Percentiles rank a stretch among this genome's conserved stretches.
Evolutionary conservation across 2,113 vertebrate species (phyloP).

Genomic region (Melanocharis versteri): DNA sequence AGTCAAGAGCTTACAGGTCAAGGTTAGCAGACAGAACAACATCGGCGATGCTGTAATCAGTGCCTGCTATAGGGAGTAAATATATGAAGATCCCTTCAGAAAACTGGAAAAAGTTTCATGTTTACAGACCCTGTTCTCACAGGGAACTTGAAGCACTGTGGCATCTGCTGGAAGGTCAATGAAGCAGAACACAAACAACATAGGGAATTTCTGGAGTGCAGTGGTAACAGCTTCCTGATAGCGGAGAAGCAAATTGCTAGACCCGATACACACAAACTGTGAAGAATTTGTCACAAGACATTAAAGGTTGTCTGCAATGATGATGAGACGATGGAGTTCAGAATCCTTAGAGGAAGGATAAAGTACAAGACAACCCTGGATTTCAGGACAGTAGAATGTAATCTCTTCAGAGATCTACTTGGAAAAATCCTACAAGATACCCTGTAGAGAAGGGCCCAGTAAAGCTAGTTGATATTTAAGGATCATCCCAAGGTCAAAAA

Average conservation of each 20-base stretch:
- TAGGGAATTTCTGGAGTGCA: neutral
- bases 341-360: neutral
- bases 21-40: neutral
- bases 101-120: neutral
- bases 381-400: neutral
- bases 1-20: neutral
- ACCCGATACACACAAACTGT: neutral
- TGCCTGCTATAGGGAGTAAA: neutral
- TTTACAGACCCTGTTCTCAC: neutral
- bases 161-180: neutral
- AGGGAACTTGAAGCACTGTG: neutral
- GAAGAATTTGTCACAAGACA: neutral
- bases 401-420: neutral
- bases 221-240: neutral
- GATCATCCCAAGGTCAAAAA: neutral
- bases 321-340: neutral
- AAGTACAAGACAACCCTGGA: neutral
- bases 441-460: neutral
- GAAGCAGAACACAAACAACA: neutral
- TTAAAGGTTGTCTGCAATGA: neutral
- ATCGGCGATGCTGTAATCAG: fast-evolving
- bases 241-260: neutral
- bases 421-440: neutral
- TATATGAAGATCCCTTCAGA: neutral
- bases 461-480: neutral